Evolutionary conservation across 2,113 vertebrate species (phyloP).

Genomic region (Cottus gobio): DNA sequence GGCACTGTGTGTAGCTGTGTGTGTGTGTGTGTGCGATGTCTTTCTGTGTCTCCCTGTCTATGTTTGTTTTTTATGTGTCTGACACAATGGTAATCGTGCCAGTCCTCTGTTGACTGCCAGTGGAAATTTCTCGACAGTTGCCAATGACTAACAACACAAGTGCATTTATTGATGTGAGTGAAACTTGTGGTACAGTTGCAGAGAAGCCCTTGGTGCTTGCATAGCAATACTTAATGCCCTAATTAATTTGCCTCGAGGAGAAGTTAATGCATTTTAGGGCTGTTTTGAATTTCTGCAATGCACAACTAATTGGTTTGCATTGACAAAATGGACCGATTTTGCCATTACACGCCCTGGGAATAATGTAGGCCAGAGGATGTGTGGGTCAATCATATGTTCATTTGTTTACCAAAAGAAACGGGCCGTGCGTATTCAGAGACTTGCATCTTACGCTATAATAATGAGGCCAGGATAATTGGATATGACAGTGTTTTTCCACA

Average conservation of each 20-base stretch:
- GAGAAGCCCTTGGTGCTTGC: slow-evolving; percentile 6
- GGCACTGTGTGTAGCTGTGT: slow-evolving; percentile 42
- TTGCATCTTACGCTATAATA: not conserved
- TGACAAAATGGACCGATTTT: not conserved
- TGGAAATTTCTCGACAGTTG: slow-evolving; percentile 55
- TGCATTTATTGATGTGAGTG: slow-evolving; percentile 34
- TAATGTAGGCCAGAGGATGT: not conserved
- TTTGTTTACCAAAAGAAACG: slow-evolving; percentile 8
- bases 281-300: slow-evolving; percentile 6
- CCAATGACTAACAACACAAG: slow-evolving; percentile 47
- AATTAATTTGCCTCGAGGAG: slow-evolving; percentile 15
- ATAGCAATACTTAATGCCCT: slow-evolving; percentile 1
- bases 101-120: slow-evolving; percentile 59
- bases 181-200: slow-evolving; percentile 39
- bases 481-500: slow-evolving; percentile 27
- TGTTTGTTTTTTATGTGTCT: slow-evolving; percentile 62
- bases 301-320: slow-evolving; percentile 14
- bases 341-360: not conserved
- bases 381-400: not conserved
- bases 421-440: not conserved
- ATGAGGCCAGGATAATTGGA: not conserved
- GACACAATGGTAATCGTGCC: slow-evolving; percentile 55
- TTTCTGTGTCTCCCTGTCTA: slow-evolving; percentile 48
- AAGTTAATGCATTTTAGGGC: slow-evolving; percentile 5
- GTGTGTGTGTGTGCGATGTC: slow-evolving; percentile 22